Percentiles rank a stretch among this genome's conserved stretches.
These are phyloP conservation scores for Anhinga anhinga DNA, from an alignment of 2,113 vertebrate genomes.

Conservation along the genomic window DNA sequence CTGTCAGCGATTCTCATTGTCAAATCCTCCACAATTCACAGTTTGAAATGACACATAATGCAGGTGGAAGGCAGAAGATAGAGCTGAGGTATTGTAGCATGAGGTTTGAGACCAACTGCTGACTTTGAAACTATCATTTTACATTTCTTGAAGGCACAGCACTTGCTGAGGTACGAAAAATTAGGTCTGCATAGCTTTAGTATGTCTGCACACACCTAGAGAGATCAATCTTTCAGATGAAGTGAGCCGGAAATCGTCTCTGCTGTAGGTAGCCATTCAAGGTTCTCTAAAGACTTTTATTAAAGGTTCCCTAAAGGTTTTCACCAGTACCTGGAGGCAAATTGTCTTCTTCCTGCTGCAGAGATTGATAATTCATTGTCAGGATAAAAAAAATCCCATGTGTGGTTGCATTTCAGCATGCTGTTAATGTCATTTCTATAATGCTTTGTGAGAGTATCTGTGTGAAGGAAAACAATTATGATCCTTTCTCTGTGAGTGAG, in stretches of 20 bases:
- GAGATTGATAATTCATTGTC: conserved; percentile 30
- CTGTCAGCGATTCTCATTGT: background rate
- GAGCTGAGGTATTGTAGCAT: background rate
- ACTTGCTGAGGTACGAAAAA: background rate
- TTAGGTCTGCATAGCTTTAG: background rate
- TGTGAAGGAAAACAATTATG: conserved; percentile 31
- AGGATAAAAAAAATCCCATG: conserved; percentile 15
- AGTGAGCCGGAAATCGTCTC: background rate
- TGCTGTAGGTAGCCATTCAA: conserved; percentile 35
- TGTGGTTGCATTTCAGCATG: conserved; percentile 40
- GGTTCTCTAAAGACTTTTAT: conserved; percentile 23
- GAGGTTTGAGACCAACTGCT: background rate
- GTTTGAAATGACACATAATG: background rate
- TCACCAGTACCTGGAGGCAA: conserved; percentile 7
- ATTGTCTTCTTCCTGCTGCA: conserved; percentile 31
- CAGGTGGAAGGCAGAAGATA: background rate
- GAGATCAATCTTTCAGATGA: conserved; percentile 42
- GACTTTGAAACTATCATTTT: background rate
- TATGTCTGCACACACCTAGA: conserved; percentile 7
- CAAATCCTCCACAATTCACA: background rate
- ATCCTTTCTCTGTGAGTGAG: background rate
- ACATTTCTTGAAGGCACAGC: conserved; percentile 22
- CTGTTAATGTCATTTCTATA: conserved; percentile 16
- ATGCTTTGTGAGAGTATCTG: conserved; percentile 24
- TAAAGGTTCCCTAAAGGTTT: conserved; percentile 44